These are phyloP conservation scores for Prunella himalayana DNA, from an alignment of 2,113 vertebrate genomes.

Conservation along the genomic window DNA sequence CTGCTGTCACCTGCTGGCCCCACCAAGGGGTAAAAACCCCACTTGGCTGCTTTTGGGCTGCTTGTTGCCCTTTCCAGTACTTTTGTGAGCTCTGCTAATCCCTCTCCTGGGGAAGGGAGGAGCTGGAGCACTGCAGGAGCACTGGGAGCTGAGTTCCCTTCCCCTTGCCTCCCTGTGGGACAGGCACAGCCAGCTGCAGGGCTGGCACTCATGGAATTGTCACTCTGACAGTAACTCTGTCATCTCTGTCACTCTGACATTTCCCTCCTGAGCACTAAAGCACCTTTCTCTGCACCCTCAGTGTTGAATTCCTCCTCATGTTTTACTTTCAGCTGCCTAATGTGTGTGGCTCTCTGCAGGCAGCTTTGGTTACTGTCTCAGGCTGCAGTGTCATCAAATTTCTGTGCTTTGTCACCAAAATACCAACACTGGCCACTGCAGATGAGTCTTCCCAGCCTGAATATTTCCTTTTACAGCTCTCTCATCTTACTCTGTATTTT, in stretches of 20 bases:
- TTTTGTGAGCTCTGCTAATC: accelerated
- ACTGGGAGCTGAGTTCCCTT: background rate
- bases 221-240: background rate
- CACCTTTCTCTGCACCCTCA: background rate
- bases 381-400: background rate
- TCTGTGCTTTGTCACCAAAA: background rate
- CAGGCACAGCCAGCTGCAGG: background rate
- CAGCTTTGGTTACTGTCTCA: background rate
- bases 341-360: background rate
- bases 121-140: background rate
- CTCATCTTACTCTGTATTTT: accelerated
- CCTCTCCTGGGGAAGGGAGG: background rate
- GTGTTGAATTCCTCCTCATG: background rate
- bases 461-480: background rate
- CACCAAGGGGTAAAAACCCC: accelerated
- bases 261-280: background rate
- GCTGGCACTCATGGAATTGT: background rate
- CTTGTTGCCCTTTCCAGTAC: background rate
- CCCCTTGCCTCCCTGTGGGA: background rate
- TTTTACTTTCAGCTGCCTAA: background rate
- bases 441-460: background rate
- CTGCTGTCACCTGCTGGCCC: background rate
- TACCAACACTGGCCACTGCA: background rate
- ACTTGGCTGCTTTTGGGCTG: accelerated
- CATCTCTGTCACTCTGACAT: background rate